Evolutionary conservation across 1,140 invertebrate genomes (phyloP), one percentile per base, ranked within the genome.

Genomic region (Brachionus angularis): DNA sequence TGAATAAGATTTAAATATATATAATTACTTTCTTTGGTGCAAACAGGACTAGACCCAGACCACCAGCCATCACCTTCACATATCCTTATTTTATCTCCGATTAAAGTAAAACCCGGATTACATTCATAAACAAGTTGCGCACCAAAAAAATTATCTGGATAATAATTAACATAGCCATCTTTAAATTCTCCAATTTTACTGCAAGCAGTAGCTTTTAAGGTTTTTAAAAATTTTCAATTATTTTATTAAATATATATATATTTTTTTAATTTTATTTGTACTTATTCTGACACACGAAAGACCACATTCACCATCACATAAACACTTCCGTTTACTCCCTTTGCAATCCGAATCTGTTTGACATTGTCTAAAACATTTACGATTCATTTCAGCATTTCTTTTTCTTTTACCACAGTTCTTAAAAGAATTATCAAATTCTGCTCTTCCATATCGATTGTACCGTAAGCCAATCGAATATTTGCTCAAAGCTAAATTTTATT

Each of bases 301-400:
- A 23, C 94, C 95, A 78, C 95, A 98, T 2, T 89, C 86, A 34
- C 93, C 94, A 78, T 98, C 95, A 79, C 95, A 98, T 49, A 95
- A 84, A 78, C 95, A 98, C 77, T 91, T 89, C 77, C 91, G 95
- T 80, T 94, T 95, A 79, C 92, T 95, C 76, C 96, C 92, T 77
- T 91, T 89, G 81, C 95, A 98, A 77, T 97, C 93, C 76, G 91
- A 89, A 77, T 97, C 91, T 0, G 89, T 88, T 0, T 88, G 91
- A 79, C 95, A 98, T 79, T 94, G 91, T 72, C 93, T 86, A 47
- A 94, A 84, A 82, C 94, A 98, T 76, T 80, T 75, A 69, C 83
- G 46, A 71, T 50, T 52, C 14, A 58, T 58, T 71, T 71, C 47
- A 3, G 47, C 31, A n/a, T n/a, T 67, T 34, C 62, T n/a, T 23